A percentile compares a stretch with the other conserved stretches of the same genome.
These are phyloP conservation scores for Blennius ocellaris DNA, from an alignment of 2,113 vertebrate species.

Conservation along the genomic window DNA sequence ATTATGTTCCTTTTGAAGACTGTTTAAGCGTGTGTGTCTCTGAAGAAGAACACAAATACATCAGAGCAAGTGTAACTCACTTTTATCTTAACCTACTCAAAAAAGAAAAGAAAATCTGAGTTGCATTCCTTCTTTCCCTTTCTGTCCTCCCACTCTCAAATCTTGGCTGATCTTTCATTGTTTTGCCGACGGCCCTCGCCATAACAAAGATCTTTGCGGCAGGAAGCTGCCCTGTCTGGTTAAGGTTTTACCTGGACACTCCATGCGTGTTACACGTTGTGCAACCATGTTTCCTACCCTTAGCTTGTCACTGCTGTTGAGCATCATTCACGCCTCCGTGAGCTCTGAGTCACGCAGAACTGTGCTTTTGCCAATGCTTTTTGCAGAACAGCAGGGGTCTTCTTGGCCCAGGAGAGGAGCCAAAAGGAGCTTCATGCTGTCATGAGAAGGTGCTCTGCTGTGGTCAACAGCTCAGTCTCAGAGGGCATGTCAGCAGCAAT, in stretches of 20 bases:
- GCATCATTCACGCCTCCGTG: constrained; percentile 68
- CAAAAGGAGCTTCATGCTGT: constrained; percentile 89
- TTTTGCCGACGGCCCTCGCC: constrained; percentile 32
- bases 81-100: constrained; percentile 31
- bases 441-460: constrained; percentile 84
- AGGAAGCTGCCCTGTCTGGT: constrained; percentile 49
- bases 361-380: constrained; percentile 52
- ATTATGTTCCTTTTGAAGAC: constrained; percentile 5
- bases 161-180: constrained; percentile 22
- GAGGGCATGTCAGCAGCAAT: constrained; percentile 97
- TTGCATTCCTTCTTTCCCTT: neutral
- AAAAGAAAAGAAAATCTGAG: constrained; percentile 33
- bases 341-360: constrained; percentile 61
- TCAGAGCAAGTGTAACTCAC: constrained; percentile 2
- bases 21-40: constrained; percentile 23
- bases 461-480: constrained; percentile 94
- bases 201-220: constrained; percentile 28
- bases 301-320: constrained; percentile 65
- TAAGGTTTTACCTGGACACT: constrained; percentile 56
- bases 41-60: constrained; percentile 1
- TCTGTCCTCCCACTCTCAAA: constrained; percentile 31
- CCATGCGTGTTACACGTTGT: constrained; percentile 44
- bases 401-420: constrained; percentile 84
- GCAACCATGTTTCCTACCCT: constrained; percentile 36
- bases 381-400: constrained; percentile 87